phyloP scores from a whole-genome alignment of 2,113 vertebrate species.

The Xenopus borealis region DNA sequence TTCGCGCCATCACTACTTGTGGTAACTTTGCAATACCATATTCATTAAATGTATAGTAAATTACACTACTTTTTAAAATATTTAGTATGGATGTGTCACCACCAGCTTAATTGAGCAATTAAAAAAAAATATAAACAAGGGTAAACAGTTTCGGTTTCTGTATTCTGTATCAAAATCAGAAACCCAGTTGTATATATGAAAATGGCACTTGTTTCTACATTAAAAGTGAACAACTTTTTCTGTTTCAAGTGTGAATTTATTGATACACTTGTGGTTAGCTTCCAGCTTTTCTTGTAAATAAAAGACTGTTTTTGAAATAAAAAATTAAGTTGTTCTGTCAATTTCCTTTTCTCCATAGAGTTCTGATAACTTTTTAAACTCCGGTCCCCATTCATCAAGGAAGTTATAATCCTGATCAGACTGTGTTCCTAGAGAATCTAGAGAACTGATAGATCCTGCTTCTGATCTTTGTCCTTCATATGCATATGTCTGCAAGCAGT shows the following conservation, averaged over 20 bases:
- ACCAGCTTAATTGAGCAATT: slow-evolving; percentile 88
- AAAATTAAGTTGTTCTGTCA: slow-evolving; percentile 74
- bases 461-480: slow-evolving; percentile 91
- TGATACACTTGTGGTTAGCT: slow-evolving; percentile 54
- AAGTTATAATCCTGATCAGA: slow-evolving; percentile 84
- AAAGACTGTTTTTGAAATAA: slow-evolving; percentile 53
- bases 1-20: too few species aligned
- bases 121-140: slow-evolving; percentile 91
- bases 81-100: slow-evolving; percentile 67
- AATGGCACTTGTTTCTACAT: slow-evolving; percentile 80
- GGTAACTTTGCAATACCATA: too few species aligned
- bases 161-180: slow-evolving; percentile 70
- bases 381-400: slow-evolving; percentile 87
- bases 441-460: slow-evolving; percentile 87
- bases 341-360: slow-evolving; percentile 86
- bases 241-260: slow-evolving; percentile 67
- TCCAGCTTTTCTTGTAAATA: slow-evolving; percentile 59
- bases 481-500: slow-evolving; percentile 95
- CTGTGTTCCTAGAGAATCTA: slow-evolving; percentile 80
- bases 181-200: slow-evolving; percentile 76
- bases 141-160: slow-evolving; percentile 73
- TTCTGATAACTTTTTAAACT: slow-evolving; percentile 93
- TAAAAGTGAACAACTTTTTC: slow-evolving; percentile 68
- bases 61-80: not conserved
- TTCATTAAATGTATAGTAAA: not conserved